These are phyloP conservation scores for Drosophila ustulata DNA, from an alignment of 2,888 invertebrate genomes.

Conservation along the genomic window DNA sequence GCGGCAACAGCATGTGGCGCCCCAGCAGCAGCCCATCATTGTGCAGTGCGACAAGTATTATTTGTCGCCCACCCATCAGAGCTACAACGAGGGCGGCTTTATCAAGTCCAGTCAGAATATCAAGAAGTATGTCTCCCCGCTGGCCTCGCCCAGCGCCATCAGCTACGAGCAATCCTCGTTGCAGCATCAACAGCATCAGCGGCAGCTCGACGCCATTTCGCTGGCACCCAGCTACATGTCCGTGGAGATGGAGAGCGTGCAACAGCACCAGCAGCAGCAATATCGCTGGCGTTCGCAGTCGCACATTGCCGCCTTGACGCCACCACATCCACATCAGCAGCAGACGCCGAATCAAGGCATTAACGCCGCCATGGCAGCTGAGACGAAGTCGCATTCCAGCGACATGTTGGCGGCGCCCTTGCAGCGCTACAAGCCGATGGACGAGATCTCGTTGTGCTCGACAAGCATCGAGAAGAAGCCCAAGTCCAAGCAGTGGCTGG, in stretches of 20 bases:
- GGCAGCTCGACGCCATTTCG: constrained; percentile 78
- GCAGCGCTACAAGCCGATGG: constrained; percentile 72
- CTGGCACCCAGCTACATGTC: constrained; percentile 80
- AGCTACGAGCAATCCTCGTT: constrained; percentile 63
- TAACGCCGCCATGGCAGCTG: constrained; percentile 40
- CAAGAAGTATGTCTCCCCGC: constrained; percentile 83
- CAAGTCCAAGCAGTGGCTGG: constrained; percentile 85
- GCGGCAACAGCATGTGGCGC: constrained; percentile 76
- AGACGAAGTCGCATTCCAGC: constrained; percentile 79
- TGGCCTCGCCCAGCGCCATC: constrained; percentile 73
- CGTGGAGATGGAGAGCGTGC: constrained; percentile 69
- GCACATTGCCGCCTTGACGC: constrained; percentile 71
- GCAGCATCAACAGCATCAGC: constrained; percentile 51
- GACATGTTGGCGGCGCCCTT: constrained; percentile 78
- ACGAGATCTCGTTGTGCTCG: constrained; percentile 83
- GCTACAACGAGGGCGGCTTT: constrained; percentile 82
- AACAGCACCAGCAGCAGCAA: constrained; percentile 61
- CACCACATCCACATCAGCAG: constrained; percentile 54
- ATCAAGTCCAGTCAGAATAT: constrained; percentile 84
- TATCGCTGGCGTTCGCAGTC: constrained; percentile 80
- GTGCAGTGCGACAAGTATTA: constrained; percentile 84
- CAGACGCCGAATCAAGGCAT: constrained; percentile 38
- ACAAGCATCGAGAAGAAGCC: constrained; percentile 77
- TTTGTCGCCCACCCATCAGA: constrained; percentile 83
- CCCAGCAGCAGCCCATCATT: constrained; percentile 81